phyloP scores from a whole-genome alignment of 2,888 invertebrate genomes.

The Mimas tiliae region DNA sequence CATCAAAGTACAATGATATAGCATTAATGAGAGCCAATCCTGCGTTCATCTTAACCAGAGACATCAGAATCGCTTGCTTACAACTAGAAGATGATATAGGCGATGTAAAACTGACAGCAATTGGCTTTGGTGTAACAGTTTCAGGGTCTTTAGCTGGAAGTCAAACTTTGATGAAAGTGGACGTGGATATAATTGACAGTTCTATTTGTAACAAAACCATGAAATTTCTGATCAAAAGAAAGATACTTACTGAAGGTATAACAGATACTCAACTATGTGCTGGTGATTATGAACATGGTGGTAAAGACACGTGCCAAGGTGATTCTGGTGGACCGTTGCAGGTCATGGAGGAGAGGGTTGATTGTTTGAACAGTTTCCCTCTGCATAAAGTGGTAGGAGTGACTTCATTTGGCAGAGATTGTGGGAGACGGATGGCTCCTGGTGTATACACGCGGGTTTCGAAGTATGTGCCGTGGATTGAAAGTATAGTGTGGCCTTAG shows the following conservation, averaged over 20 bases:
- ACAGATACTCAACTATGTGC: conserved; percentile 72
- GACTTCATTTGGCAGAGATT: conserved; percentile 82
- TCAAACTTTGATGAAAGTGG: conserved; percentile 77
- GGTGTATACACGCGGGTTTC: conserved; percentile 81
- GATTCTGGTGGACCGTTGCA: conserved; percentile 81
- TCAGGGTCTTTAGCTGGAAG: conserved; percentile 71
- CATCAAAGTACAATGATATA: conserved; percentile 87
- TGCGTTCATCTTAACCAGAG: conserved; percentile 76
- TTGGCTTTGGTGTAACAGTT: conserved; percentile 86
- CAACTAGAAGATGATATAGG: conserved; percentile 56
- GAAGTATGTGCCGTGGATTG: conserved; percentile 79
- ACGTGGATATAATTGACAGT: conserved; percentile 67
- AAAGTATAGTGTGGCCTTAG: conserved; percentile 75
- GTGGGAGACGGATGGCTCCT: conserved; percentile 79
- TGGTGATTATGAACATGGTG: conserved; percentile 75
- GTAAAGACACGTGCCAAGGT: conserved; percentile 78
- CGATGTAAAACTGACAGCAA: conserved; percentile 77
- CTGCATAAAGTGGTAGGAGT: conserved; percentile 77
- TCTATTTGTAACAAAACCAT: conserved; percentile 68
- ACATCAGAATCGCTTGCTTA: conserved; percentile 87
- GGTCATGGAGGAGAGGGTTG: conserved; percentile 65
- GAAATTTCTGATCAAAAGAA: conserved; percentile 66
- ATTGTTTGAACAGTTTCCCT: conserved; percentile 69
- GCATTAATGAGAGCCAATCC: conserved; percentile 84
- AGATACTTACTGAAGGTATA: conserved; percentile 64